These are phyloP conservation scores for Baccha elongata DNA, from an alignment of 2,888 invertebrate genomes.

Conservation along the genomic window DNA sequence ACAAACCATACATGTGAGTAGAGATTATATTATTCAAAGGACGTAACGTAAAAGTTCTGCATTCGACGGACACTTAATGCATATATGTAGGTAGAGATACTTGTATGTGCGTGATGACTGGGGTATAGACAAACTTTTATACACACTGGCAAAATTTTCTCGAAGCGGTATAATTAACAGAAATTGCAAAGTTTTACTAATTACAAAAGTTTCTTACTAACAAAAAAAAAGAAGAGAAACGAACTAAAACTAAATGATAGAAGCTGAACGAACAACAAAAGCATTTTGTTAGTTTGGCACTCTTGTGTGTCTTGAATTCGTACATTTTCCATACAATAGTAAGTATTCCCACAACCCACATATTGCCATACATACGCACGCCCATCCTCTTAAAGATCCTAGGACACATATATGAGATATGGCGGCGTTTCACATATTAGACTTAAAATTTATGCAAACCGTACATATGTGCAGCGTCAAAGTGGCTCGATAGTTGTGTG, in stretches of 20 bases:
- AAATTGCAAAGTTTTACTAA: slow-evolving; percentile 71
- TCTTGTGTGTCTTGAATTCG: slow-evolving; percentile 33
- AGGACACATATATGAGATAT: slow-evolving; percentile 61
- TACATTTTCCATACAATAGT: slow-evolving; percentile 4
- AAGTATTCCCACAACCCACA: slow-evolving; percentile 13
- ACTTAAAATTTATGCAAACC: slow-evolving; percentile 70
- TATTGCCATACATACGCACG: slow-evolving; percentile 14
- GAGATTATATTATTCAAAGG: slow-evolving; percentile 46
- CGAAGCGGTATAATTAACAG: slow-evolving; percentile 69
- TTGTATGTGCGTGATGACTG: slow-evolving; percentile 37
- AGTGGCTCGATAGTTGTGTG: slow-evolving; percentile 73
- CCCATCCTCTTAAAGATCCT: slow-evolving; percentile 48
- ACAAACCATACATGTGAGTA: background rate
- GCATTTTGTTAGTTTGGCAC: slow-evolving; percentile 64
- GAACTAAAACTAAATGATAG: slow-evolving; percentile 55
- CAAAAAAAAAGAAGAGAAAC: slow-evolving; percentile 12
- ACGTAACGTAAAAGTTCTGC: slow-evolving; percentile 42
- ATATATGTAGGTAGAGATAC: background rate
- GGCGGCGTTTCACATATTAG: slow-evolving; percentile 65
- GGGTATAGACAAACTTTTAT: slow-evolving; percentile 7
- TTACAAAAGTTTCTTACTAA: slow-evolving; percentile 66
- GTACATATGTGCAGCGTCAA: slow-evolving; percentile 71
- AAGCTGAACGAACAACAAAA: slow-evolving; percentile 66
- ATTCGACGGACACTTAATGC: slow-evolving; percentile 51
- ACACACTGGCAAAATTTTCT: slow-evolving; percentile 29